Base-by-base conservation (phyloP, 2,113 vertebrate species). In the Amia ocellicauda region DNA sequence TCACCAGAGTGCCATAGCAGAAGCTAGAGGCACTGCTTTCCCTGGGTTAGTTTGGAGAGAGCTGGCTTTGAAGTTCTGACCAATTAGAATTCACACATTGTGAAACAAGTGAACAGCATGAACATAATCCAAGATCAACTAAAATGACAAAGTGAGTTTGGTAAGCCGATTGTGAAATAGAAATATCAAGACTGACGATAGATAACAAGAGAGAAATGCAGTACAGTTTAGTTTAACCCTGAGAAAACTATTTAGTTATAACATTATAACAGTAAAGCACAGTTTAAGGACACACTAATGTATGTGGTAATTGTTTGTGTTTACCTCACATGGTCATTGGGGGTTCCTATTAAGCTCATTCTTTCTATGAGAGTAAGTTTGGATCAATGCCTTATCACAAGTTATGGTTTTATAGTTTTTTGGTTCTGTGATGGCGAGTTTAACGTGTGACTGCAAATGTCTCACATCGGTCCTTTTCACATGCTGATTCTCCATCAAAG, bases 61-160 rank as follows among this genome's bases (percentile, higher is more conserved):
- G 65, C 45, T 50, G 53, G 2, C 74, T 86, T 86, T 84, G 83
- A 87, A 87, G 74, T 69, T 11, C 59, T 49, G 73, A 49, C 64
- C 73, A 71, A 51, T 74, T 75, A 60, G 67, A 77, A 77, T 2
- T 22, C 19, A 53, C 20, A 47, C 43, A 23, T 53, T 53, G 20
- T 53, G 23, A 53, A 53, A 23, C 51, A 53, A 53, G 23, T 2
- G 19, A 23, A 53, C 3, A 3, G 1, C 20, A 20, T 53, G 24
- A 24, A 53, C 2, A 7, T 53, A 53, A 53, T 53, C 24, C 51
- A 53, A 53, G 51, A 53, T 53, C 23, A 53, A 53, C 51, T 13
- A 53, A n/a, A 53, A 53, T 53, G 24, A 53, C 51, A 53, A n/a
- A 47, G 43, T 53, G 16, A 23, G 20, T 53, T 53, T 7, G 8